Percentiles rank a stretch among this genome's conserved stretches.
Conservation (phyloP, 2,888 invertebrate genomes). For the Hirtodrosophila duncani region DNA sequence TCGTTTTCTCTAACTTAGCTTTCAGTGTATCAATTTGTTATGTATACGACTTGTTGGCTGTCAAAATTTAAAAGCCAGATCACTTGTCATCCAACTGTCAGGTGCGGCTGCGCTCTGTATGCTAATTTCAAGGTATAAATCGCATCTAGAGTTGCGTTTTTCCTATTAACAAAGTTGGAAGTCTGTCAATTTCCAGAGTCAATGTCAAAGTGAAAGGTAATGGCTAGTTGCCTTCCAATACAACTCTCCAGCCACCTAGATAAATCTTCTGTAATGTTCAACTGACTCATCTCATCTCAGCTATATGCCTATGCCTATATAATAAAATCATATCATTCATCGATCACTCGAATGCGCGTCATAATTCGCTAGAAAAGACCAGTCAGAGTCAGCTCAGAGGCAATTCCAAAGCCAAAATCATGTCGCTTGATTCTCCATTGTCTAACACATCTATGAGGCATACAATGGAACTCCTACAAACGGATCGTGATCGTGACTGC, state of each 20-base stretch:
- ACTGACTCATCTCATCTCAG: constrained; percentile 54
- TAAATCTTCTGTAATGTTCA: not conserved
- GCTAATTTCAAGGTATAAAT: constrained; percentile 38
- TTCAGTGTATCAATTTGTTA: constrained; percentile 17
- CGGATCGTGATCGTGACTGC: constrained; percentile 73
- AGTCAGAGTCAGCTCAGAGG: constrained; percentile 9
- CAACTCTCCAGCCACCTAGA: no score
- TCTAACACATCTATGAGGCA: constrained; percentile 8
- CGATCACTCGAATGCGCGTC: constrained; percentile 65
- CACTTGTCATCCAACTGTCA: constrained; percentile 73
- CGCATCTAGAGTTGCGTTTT: constrained; percentile 22
- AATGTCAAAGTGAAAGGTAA: constrained; percentile 53
- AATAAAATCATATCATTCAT: constrained; percentile 67
- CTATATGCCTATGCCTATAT: constrained; percentile 18
- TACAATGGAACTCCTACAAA: constrained; percentile 54
- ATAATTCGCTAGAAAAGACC: constrained; percentile 74
- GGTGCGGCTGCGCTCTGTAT: constrained; percentile 31
- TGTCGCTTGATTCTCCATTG: constrained; percentile 53
- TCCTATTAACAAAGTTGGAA: constrained; percentile 77
- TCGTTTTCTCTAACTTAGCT: no score
- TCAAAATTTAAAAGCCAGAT: constrained; percentile 70
- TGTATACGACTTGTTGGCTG: constrained; percentile 61
- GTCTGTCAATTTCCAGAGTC: constrained; percentile 54
- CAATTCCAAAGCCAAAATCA: constrained; percentile 17
- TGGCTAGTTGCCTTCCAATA: constrained; percentile 7